Evolutionary conservation across 2,113 vertebrate species (phyloP).

Genomic region (Scatophagus argus): DNA sequence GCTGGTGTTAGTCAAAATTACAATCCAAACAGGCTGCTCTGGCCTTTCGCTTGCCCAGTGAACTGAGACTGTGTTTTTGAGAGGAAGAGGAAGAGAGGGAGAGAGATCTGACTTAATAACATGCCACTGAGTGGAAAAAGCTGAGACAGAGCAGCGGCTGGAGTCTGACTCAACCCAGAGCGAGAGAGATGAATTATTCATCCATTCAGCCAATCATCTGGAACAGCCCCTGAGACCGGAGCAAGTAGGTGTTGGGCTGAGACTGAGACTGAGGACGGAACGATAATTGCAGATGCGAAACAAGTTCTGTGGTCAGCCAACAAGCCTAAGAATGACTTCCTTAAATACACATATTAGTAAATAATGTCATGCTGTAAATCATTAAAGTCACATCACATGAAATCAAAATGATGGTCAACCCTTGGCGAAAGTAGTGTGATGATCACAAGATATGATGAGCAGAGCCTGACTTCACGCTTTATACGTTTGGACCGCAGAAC

Average conservation of each 20-base stretch:
- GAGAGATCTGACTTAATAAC: conserved; percentile 47
- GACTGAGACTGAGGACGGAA: conserved; percentile 35
- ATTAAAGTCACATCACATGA: background rate
- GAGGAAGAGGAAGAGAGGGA: too few relatives aligned
- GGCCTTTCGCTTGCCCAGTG: conserved; percentile 4
- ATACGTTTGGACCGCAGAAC: background rate
- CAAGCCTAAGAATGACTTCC: background rate
- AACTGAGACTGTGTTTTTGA: conserved; percentile 31
- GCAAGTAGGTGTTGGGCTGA: conserved; percentile 24
- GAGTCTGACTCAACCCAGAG: conserved; percentile 62
- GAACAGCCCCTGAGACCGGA: conserved; percentile 33
- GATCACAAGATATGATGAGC: conserved; percentile 48
- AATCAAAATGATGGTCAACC: conserved; percentile 1
- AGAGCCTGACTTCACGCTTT: background rate
- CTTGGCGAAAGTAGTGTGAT: conserved; percentile 5
- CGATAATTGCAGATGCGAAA: conserved; percentile 64
- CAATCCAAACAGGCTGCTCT: conserved; percentile 27
- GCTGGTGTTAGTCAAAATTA: conserved; percentile 31
- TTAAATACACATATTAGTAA: background rate
- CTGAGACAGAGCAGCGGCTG: conserved; percentile 42
- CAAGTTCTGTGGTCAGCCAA: conserved; percentile 10
- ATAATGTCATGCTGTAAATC: background rate
- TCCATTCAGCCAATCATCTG: conserved; percentile 52
- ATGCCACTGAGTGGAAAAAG: conserved; percentile 53
- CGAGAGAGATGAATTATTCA: conserved; percentile 77